phyloP scores from a whole-genome alignment of 2,113 vertebrate genomes.

The Dasyurus viverrinus region DNA sequence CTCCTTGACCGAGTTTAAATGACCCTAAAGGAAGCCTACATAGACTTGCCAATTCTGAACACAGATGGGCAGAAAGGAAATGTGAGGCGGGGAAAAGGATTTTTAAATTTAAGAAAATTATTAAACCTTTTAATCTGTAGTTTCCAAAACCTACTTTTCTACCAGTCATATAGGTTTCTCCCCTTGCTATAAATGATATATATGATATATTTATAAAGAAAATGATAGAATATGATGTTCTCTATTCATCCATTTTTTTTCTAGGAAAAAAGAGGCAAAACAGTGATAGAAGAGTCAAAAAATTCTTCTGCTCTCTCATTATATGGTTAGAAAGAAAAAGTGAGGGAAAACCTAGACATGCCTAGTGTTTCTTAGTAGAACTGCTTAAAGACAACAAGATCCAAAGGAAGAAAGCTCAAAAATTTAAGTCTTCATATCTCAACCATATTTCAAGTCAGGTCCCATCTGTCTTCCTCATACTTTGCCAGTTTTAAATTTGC shows the following conservation, averaged over 20 bases:
- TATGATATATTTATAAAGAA: background rate
- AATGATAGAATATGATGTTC: background rate
- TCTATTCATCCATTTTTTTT: background rate
- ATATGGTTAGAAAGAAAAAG: background rate
- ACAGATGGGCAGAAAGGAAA: background rate
- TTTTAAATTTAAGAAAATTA: background rate
- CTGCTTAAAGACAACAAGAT: background rate
- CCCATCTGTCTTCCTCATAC: background rate
- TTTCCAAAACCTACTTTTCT: background rate
- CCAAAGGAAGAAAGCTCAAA: background rate
- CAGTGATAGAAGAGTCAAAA: background rate
- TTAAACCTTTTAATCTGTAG: background rate
- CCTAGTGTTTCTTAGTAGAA: background rate
- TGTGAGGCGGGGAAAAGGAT: background rate
- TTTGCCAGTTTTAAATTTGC: background rate
- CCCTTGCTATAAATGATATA: background rate
- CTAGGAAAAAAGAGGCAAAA: background rate
- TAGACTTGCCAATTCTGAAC: background rate
- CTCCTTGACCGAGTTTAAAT: background rate
- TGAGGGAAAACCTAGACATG: background rate
- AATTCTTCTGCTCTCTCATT: background rate
- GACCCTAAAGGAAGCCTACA: background rate
- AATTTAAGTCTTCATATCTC: background rate
- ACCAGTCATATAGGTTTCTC: background rate
- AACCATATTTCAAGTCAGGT: background rate